phyloP scores from a whole-genome alignment of 1,140 invertebrate genomes.

The Sesamia nonagrioides region DNA sequence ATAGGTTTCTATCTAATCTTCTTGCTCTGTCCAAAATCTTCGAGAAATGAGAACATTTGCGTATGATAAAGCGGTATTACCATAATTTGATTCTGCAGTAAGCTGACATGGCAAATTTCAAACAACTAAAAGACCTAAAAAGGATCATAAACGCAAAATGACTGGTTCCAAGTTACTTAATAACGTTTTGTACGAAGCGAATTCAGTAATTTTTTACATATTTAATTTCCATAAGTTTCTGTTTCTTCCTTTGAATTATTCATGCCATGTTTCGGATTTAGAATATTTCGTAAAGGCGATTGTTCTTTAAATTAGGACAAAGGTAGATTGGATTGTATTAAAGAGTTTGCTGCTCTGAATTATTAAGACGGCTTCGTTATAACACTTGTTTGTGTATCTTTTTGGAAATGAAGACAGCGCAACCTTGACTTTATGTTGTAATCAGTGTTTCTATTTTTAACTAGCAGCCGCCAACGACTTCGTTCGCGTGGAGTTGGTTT shows the following conservation, averaged over 20 bases:
- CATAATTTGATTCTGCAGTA: neutral
- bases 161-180: neutral
- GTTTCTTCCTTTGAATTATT: constrained; percentile 52
- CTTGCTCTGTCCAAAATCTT: neutral
- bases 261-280: constrained; percentile 42
- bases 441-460: too few species aligned
- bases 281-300: constrained; percentile 38
- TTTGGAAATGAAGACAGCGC: neutral
- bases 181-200: constrained; percentile 24
- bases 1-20: neutral
- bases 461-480: too few species aligned
- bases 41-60: neutral
- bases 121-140: neutral
- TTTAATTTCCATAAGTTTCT: constrained; percentile 35
- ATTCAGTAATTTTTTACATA: constrained; percentile 47
- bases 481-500: too few species aligned
- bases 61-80: too few species aligned
- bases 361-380: neutral
- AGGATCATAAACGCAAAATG: neutral
- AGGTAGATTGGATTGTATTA: constrained; percentile 25
- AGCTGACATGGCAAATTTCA: neutral
- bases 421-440: too few species aligned
- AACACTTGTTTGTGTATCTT: neutral
- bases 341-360: constrained; percentile 18
- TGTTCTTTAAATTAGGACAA: constrained; percentile 22